A percentile compares a stretch with the other conserved stretches of the same genome.
Evolutionary conservation across 2,113 vertebrate genomes (phyloP).

Genomic region (Diadophis punctatus): DNA sequence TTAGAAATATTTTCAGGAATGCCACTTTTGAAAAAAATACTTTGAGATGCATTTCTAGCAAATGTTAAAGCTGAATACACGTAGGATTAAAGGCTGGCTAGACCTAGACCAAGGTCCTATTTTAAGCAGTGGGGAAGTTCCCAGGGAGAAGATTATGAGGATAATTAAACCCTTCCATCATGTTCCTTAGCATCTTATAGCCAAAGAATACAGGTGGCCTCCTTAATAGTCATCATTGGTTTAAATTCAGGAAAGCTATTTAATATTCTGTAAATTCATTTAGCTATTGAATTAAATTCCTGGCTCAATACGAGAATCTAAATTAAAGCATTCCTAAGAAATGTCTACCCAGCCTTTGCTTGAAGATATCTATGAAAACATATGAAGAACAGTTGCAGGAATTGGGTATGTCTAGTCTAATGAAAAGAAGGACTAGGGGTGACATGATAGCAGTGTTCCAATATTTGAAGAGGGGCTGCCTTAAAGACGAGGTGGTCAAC

Average conservation of each 20-base stretch:
- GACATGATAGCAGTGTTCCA: background rate
- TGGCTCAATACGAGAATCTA: background rate
- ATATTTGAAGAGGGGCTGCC: background rate
- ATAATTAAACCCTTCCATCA: background rate
- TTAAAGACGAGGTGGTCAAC: background rate
- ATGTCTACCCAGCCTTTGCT: background rate
- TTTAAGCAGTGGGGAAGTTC: background rate
- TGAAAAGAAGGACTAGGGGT: background rate
- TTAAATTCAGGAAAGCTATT: background rate
- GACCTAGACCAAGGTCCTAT: background rate
- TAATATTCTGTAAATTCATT: background rate
- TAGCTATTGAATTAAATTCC: background rate
- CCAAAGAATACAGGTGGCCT: background rate
- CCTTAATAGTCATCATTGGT: background rate
- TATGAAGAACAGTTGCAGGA: background rate
- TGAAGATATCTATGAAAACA: background rate
- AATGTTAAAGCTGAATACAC: background rate
- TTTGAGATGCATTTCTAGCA: background rate
- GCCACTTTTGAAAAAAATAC: background rate
- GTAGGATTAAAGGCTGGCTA: background rate
- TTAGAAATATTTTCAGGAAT: background rate
- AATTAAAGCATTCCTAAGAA: background rate
- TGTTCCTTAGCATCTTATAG: background rate
- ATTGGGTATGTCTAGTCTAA: background rate
- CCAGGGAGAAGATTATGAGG: background rate